These are phyloP conservation scores for Furcula furcula DNA, from an alignment of 2,888 invertebrate species.

Conservation along the genomic window DNA sequence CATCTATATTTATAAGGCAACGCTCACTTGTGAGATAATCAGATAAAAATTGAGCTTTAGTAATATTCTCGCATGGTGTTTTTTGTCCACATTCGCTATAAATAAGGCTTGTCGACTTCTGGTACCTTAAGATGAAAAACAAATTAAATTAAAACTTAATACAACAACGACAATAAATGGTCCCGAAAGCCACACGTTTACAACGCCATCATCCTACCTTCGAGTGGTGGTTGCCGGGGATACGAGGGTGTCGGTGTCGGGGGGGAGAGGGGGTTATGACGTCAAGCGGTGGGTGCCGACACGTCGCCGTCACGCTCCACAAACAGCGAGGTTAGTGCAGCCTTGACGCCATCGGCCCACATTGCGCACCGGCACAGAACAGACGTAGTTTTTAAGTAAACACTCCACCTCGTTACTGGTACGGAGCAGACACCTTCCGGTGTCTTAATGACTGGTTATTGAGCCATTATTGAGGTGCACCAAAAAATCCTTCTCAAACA, in stretches of 20 bases:
- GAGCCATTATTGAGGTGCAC: conserved; percentile 24
- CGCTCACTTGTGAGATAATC: too few species aligned
- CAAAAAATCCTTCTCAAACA: too few species aligned
- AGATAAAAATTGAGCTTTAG: too few species aligned
- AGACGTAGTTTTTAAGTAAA: conserved; percentile 58
- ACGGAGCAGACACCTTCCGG: conserved; percentile 48
- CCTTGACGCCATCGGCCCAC: conserved; percentile 74
- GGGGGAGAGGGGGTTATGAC: conserved; percentile 47
- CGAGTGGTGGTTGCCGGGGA: background rate
- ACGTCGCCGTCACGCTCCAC: conserved; percentile 81
- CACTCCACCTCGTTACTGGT: conserved; percentile 42
- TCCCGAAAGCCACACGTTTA: too few species aligned
- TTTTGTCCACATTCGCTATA: too few species aligned
- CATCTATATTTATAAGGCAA: too few species aligned
- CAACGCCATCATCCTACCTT: background rate
- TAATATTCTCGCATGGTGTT: too few species aligned
- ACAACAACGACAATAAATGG: too few species aligned
- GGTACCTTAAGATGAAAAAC: too few species aligned
- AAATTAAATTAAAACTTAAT: too few species aligned
- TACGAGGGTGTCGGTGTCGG: background rate
- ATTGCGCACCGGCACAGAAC: conserved; percentile 73
- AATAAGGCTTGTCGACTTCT: too few species aligned
- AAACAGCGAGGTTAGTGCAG: conserved; percentile 77
- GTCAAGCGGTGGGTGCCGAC: conserved; percentile 76
- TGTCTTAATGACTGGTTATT: conserved; percentile 20